Evolutionary conservation across 2,888 invertebrate genomes (phyloP), one percentile per base, ranked within the genome.

Genomic region (Drosophila barbarae): DNA sequence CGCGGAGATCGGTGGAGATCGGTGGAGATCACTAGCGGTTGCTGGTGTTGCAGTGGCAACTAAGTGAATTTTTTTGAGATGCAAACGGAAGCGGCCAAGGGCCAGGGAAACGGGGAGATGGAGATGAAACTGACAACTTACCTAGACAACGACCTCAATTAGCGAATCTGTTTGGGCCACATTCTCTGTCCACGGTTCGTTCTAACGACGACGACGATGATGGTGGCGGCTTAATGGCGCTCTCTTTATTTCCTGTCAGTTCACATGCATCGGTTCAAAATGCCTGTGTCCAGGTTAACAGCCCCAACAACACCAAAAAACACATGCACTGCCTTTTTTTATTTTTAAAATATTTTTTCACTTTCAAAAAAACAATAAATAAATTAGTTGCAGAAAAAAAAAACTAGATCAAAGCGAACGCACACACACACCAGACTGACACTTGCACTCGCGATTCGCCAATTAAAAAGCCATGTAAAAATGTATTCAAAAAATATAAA

Each of bases 71-170:
- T 72, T 23, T 23, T 23, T 23, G 23, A 70, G 76, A 74, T 67
- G 46, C 70, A 78, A 77, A 75, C 77, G 69, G 75, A 77, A 80
- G 71, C 63, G 65, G 50, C 49, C 49, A 38, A 32, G 15, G 44
- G 44, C 30, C 18, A 30, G 10, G 6, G 28, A 15, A 9, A 23
- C n/a, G n/a, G 23, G 2, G 15, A 15, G n/a, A 41, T 12, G 18
- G 13, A 42, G 41, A 35, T 55, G 41, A 34, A 30, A 23, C 69
- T 34, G 53, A 77, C 73, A 76, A 78, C 79, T 78, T 76, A 78
- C 78, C 78, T 76, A 71, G 67, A 65, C 74, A 73, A 71, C 82
- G 82, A 82, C 82, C 79, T 79, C 79, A 79, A 79, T 79, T 79
- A 82, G 79, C 73, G 38, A 68, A 73, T 59, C 59, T 73, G 73